A percentile compares a stretch with the other conserved stretches of the same genome.
phyloP scores from a whole-genome alignment of 2,113 vertebrate species.

The Trogon surrucura region DNA sequence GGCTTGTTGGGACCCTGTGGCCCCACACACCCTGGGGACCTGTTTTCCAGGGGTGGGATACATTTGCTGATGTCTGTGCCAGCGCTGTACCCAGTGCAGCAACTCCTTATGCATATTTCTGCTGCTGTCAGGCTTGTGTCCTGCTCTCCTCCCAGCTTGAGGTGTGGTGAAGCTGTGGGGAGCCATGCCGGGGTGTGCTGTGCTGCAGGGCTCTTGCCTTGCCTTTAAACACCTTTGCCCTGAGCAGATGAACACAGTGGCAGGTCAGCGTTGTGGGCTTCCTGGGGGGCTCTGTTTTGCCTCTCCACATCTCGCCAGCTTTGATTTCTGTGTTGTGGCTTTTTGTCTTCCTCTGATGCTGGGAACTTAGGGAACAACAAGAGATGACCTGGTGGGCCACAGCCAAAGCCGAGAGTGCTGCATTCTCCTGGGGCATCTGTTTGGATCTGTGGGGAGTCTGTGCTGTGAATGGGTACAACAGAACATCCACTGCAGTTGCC shows the following conservation, averaged over 20 bases:
- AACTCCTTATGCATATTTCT: neutral
- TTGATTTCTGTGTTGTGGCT: neutral
- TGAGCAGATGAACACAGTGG: accelerated
- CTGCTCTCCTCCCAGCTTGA: neutral
- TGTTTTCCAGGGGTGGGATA: neutral
- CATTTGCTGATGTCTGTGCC: neutral
- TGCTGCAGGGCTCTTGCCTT: neutral
- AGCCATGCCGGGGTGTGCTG: too few species aligned
- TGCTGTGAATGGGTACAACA: neutral
- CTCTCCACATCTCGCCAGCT: neutral
- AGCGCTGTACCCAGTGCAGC: neutral
- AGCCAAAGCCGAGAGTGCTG: accelerated
- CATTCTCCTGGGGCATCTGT: accelerated
- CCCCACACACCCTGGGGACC: accelerated
- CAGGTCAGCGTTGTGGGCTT: accelerated
- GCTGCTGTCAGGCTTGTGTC: neutral
- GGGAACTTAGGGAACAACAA: neutral
- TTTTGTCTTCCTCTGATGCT: neutral
- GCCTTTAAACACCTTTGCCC: neutral
- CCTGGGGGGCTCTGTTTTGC: neutral
- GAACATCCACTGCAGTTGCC: neutral
- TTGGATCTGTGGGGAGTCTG: neutral
- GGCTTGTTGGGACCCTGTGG: neutral
- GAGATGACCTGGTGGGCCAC: neutral
- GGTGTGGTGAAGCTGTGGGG: accelerated